Percentiles rank a stretch among this genome's conserved stretches.
Evolutionary conservation across 2,888 invertebrate species (phyloP).

Genomic region (Polietes domitor): DNA sequence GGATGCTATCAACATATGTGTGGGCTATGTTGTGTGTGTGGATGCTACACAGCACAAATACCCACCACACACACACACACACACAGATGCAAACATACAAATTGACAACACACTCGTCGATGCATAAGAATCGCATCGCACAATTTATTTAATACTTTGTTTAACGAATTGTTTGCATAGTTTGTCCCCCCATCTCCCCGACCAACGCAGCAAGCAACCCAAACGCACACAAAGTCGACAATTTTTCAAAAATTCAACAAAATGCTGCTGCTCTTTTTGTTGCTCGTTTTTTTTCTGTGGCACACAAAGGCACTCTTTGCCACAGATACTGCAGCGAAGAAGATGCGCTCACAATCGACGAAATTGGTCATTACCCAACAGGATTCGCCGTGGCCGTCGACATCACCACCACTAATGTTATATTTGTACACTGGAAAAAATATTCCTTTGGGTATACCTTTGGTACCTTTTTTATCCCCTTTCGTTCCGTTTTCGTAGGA

Average conservation of each 20-base stretch:
- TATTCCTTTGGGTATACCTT: too few relatives aligned
- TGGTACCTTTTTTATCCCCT: too few relatives aligned
- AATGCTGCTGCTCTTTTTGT: slow-evolving; percentile 22
- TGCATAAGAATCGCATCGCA: slow-evolving; percentile 41
- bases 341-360: background rate
- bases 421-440: too few relatives aligned
- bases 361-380: slow-evolving; percentile 9
- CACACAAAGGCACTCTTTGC: slow-evolving; percentile 5
- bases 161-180: slow-evolving; percentile 55
- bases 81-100: background rate
- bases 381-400: background rate
- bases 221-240: background rate
- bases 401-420: background rate
- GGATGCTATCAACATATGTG: slow-evolving; percentile 4
- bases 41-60: background rate
- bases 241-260: slow-evolving; percentile 22
- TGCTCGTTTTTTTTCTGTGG: too few relatives aligned
- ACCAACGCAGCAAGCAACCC: background rate
- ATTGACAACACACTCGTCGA: slow-evolving; percentile 18
- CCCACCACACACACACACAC: background rate
- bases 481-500: too few relatives aligned
- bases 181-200: background rate
- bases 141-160: slow-evolving; percentile 60
- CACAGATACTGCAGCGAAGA: background rate
- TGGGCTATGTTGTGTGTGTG: background rate